These are phyloP conservation scores for Parnassius mnemosyne DNA, from an alignment of 2,888 invertebrate genomes.

Conservation along the genomic window DNA sequence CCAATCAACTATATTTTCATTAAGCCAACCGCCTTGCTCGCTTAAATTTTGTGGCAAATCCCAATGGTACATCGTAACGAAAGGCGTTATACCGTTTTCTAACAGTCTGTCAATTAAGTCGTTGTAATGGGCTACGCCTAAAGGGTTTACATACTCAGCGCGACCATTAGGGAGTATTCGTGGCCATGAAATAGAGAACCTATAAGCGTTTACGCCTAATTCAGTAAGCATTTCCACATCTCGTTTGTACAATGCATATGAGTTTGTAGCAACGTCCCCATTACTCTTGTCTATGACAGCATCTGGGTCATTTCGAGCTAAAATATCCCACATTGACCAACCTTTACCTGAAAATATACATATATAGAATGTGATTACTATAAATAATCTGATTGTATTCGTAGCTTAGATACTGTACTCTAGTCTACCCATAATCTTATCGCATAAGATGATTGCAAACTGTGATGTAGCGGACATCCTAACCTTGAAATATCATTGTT, in stretches of 20 bases:
- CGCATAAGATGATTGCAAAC: too few relatives aligned
- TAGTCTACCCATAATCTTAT: too few relatives aligned
- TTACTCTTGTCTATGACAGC: slow-evolving; percentile 71
- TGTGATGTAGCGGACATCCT: too few relatives aligned
- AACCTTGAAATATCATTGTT: too few relatives aligned
- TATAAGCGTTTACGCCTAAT: slow-evolving; percentile 62
- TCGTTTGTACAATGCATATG: slow-evolving; percentile 78
- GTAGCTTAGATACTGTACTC: too few relatives aligned
- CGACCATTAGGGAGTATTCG: slow-evolving; percentile 79
- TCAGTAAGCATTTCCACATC: slow-evolving; percentile 59
- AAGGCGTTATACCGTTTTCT: slow-evolving; percentile 78
- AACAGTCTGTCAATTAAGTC: slow-evolving; percentile 80
- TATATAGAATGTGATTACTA: too few relatives aligned
- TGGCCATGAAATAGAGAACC: slow-evolving; percentile 81
- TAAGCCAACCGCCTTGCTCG: slow-evolving; percentile 71
- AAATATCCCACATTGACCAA: slow-evolving; percentile 80
- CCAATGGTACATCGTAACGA: slow-evolving; percentile 75
- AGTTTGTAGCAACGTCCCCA: slow-evolving; percentile 79
- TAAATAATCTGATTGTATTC: too few relatives aligned
- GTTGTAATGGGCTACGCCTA: slow-evolving; percentile 82
- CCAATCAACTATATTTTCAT: slow-evolving; percentile 56
- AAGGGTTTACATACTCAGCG: slow-evolving; percentile 66
- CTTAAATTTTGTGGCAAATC: slow-evolving; percentile 70
- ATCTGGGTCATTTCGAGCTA: slow-evolving; percentile 64
- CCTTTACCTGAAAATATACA: slow-evolving; percentile 28